phyloP scores from a whole-genome alignment of 2,113 vertebrate genomes.

The Nycticorax nycticorax region DNA sequence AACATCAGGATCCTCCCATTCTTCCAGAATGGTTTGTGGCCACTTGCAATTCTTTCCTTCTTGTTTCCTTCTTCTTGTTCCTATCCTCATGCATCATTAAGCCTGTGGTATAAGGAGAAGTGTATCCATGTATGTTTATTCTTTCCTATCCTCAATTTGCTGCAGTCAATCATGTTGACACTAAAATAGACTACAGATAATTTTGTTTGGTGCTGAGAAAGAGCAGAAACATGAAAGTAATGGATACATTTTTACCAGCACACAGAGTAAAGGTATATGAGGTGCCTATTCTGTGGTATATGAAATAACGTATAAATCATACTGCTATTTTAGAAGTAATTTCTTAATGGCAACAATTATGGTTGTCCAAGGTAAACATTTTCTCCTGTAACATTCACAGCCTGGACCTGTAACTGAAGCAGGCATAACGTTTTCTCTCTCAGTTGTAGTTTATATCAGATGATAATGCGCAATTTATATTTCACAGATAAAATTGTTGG shows the following conservation, averaged over 20 bases:
- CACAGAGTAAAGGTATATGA: background rate
- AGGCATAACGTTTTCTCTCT: background rate
- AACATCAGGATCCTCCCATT: background rate
- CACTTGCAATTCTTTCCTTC: background rate
- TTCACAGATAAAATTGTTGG: background rate
- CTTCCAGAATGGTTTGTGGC: background rate
- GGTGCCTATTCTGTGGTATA: background rate
- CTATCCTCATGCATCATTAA: background rate
- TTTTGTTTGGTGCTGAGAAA: background rate
- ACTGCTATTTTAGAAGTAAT: background rate
- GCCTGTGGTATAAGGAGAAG: background rate
- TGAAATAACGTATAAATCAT: background rate
- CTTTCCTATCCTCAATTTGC: background rate
- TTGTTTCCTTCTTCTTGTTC: background rate
- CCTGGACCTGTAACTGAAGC: background rate
- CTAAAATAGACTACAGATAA: background rate
- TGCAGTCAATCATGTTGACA: background rate
- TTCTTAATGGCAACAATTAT: background rate
- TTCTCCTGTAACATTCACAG: background rate
- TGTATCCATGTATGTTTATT: background rate
- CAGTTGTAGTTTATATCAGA: background rate
- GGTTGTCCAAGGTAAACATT: background rate
- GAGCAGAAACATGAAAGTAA: background rate
- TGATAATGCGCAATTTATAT: background rate
- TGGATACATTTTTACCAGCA: background rate